Conservation (phyloP, 2,888 invertebrate genomes). For the Plutella xylostella region DNA sequence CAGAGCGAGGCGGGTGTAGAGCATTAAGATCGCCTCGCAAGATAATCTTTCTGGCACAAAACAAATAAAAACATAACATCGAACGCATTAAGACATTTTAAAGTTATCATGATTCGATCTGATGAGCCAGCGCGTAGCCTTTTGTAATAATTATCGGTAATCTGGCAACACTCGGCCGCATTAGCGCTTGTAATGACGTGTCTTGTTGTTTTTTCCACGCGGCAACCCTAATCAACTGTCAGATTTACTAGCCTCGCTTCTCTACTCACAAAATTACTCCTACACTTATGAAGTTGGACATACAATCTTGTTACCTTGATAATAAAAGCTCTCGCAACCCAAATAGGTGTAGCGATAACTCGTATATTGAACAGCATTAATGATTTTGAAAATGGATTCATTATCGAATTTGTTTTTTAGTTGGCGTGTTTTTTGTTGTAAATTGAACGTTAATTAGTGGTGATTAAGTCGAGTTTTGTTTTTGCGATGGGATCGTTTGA, state of each 20-base stretch:
- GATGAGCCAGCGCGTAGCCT: slow-evolving; percentile 32
- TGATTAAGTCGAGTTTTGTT: slow-evolving; percentile 29
- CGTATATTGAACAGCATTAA: slow-evolving; percentile 42
- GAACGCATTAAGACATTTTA: slow-evolving; percentile 64
- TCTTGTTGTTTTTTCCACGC: slow-evolving; percentile 49
- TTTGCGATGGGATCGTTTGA: slow-evolving; percentile 15
- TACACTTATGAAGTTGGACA: no score
- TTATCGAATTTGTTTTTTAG: slow-evolving; percentile 33
- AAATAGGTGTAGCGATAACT: slow-evolving; percentile 20
- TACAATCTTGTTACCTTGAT: no score
- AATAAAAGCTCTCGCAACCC: no score
- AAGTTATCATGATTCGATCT: slow-evolving; percentile 55
- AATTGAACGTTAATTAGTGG: slow-evolving; percentile 26
- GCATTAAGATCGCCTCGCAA: slow-evolving; percentile 44
- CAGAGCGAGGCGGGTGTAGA: slow-evolving; percentile 29
- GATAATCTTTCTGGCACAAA: slow-evolving; percentile 46
- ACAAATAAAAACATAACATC: slow-evolving; percentile 60
- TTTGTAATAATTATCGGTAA: slow-evolving; percentile 67
- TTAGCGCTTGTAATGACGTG: slow-evolving; percentile 54
- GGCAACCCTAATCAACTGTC: slow-evolving; percentile 67
- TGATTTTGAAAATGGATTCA: slow-evolving; percentile 47
- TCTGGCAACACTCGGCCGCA: slow-evolving; percentile 60
- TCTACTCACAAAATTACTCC: no score
- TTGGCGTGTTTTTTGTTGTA: slow-evolving; percentile 14
- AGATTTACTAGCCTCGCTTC: slow-evolving; percentile 43